phyloP scores from a whole-genome alignment of 2,888 invertebrate genomes.

The Parelbella ahira region DNA sequence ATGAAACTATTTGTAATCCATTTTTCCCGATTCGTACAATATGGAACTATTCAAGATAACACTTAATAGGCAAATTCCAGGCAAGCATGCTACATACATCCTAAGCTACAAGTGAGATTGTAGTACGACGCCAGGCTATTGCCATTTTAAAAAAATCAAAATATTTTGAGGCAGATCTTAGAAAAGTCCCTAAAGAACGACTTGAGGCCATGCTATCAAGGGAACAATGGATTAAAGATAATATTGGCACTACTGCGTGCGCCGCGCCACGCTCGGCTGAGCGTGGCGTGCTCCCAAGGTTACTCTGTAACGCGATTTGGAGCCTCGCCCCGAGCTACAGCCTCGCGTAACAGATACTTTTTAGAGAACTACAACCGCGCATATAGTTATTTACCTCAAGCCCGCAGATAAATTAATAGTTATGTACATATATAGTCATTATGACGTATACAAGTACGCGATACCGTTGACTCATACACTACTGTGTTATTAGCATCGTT shows the following conservation, averaged over 20 bases:
- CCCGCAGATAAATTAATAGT: slow-evolving; percentile 12
- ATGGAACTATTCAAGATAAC: no score
- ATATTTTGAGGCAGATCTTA: no score
- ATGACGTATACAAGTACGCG: no score
- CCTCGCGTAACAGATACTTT: slow-evolving; percentile 54
- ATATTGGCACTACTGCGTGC: slow-evolving; percentile 55
- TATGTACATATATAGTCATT: slow-evolving; percentile 6
- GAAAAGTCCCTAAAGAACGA: slow-evolving; percentile 2
- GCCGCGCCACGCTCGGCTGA: slow-evolving; percentile 65
- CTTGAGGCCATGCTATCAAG: slow-evolving; percentile 27
- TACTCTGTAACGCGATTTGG: slow-evolving; percentile 56
- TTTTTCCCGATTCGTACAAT: no score
- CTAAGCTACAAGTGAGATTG: no score
- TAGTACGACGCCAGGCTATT: no score
- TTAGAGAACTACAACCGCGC: slow-evolving; percentile 34
- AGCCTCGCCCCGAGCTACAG: slow-evolving; percentile 44
- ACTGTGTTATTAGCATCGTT: no score
- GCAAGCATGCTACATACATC: no score
- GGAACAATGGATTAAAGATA: slow-evolving; percentile 54
- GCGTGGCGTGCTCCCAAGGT: slow-evolving; percentile 72
- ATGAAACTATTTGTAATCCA: no score
- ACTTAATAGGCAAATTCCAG: no score
- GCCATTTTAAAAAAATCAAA: no score
- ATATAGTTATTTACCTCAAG: slow-evolving; percentile 32
- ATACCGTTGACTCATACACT: no score